Evolutionary conservation across 2,797 vertebrate genomes (phyloP).

Genomic region (Salarias fasciatus): DNA sequence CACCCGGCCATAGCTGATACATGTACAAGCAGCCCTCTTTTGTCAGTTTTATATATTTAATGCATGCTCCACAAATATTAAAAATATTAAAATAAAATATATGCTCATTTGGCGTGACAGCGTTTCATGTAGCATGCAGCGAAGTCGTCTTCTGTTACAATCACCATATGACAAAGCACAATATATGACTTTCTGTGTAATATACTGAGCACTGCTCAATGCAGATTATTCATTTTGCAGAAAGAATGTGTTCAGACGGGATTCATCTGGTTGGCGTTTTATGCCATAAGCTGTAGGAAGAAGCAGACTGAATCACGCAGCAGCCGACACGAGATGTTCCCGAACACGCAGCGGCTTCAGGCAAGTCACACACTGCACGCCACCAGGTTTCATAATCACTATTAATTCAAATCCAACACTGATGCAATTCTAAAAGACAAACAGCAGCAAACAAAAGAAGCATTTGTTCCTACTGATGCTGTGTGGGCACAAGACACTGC

Average conservation of each 20-base stretch:
- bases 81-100: too few relatives aligned
- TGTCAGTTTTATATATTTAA: too few relatives aligned
- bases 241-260: constrained; percentile 37
- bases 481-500: constrained; percentile 69
- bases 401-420: constrained; percentile 28
- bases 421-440: constrained; percentile 42
- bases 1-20: too few relatives aligned
- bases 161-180: too few relatives aligned
- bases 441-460: constrained; percentile 22
- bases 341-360: constrained; percentile 47
- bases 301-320: constrained; percentile 30
- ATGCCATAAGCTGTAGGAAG: constrained; percentile 20
- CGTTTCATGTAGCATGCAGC: too few relatives aligned
- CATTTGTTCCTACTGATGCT: constrained; percentile 33
- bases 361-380: constrained; percentile 17
- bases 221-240: constrained; percentile 20
- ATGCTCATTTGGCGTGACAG: too few relatives aligned
- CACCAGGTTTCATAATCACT: constrained; percentile 43
- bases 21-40: too few relatives aligned
- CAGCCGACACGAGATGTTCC: constrained; percentile 19
- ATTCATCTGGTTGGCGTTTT: constrained; percentile 31
- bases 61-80: too few relatives aligned
- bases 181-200: too few relatives aligned
- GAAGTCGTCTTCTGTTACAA: too few relatives aligned
- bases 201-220: constrained; percentile 10